Evolutionary conservation across 1,140 invertebrate genomes (phyloP).

Genomic region (Thalassaphorura encarpata): DNA sequence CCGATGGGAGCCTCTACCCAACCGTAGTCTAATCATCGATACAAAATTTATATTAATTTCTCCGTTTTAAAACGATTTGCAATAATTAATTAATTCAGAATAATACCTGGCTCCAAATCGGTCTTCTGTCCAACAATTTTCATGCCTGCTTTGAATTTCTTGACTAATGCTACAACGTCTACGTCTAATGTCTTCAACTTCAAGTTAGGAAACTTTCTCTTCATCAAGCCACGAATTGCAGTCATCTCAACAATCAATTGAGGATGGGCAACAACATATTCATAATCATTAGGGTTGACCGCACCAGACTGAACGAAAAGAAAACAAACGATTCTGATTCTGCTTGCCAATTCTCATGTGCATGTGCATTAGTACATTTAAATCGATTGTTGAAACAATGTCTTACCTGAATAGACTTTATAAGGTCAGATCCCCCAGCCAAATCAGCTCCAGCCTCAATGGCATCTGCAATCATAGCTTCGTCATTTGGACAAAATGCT

Average conservation of each 20-base stretch:
- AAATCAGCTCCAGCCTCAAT: slow-evolving; percentile 54
- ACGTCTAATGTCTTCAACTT: slow-evolving; percentile 52
- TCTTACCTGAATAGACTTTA: slow-evolving; percentile 58
- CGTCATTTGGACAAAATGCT: slow-evolving; percentile 48
- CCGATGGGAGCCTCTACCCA: slow-evolving; percentile 53
- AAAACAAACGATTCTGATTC: background rate
- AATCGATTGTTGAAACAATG: too few species aligned
- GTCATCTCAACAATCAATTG: slow-evolving; percentile 64
- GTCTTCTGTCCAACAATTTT: slow-evolving; percentile 53
- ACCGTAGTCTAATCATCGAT: too few species aligned
- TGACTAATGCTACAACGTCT: slow-evolving; percentile 50
- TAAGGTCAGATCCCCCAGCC: slow-evolving; percentile 55
- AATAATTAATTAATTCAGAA: too few species aligned
- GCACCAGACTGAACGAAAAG: slow-evolving; percentile 47
- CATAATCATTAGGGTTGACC: slow-evolving; percentile 56
- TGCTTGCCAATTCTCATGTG: too few species aligned
- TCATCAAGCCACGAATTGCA: slow-evolving; percentile 59
- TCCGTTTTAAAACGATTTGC: too few species aligned
- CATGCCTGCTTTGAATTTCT: slow-evolving; percentile 53
- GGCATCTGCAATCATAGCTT: slow-evolving; percentile 46
- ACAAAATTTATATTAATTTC: too few species aligned
- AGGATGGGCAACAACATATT: slow-evolving; percentile 61
- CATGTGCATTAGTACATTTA: too few species aligned
- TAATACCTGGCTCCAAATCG: slow-evolving; percentile 50
- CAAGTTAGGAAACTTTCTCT: slow-evolving; percentile 58